phyloP scores from a whole-genome alignment of 2,113 vertebrate species.

The Lanius ludovicianus region DNA sequence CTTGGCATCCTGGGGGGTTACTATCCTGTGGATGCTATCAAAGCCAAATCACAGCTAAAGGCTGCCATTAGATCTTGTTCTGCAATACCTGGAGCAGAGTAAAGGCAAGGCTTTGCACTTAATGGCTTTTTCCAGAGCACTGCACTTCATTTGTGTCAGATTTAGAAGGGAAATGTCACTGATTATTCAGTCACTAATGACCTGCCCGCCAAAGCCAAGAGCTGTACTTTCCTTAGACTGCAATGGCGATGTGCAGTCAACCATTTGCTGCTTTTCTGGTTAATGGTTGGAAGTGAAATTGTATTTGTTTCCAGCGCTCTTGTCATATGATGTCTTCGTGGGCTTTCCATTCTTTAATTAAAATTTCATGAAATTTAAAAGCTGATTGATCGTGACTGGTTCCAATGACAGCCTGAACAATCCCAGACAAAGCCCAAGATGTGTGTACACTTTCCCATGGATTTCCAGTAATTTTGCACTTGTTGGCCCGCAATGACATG shows the following conservation, averaged over 20 bases:
- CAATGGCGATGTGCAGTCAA: conserved; percentile 48
- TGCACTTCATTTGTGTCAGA: conserved; percentile 43
- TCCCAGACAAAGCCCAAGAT: neutral
- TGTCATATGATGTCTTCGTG: neutral
- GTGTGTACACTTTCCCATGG: neutral
- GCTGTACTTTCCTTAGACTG: conserved; percentile 47
- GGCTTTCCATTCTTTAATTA: conserved; percentile 39
- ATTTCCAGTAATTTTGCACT: conserved; percentile 11
- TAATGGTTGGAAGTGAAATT: conserved; percentile 58
- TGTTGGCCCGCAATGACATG: neutral
- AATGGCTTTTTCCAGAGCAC: conserved; percentile 57
- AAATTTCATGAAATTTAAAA: conserved; percentile 49
- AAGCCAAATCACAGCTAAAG: neutral
- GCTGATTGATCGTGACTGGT: neutral
- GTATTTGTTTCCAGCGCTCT: conserved; percentile 45
- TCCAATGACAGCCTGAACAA: neutral
- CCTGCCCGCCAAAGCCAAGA: conserved; percentile 20
- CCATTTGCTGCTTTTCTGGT: conserved; percentile 50
- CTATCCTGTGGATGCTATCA: neutral
- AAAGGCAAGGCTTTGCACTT: conserved; percentile 48
- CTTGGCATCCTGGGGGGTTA: neutral
- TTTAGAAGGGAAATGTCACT: conserved; percentile 66
- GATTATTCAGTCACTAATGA: conserved; percentile 68
- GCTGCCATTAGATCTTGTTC: neutral
- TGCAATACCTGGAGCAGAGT: conserved; percentile 25